Evolutionary conservation across 2,113 vertebrate genomes (phyloP).

Genomic region (Pristiophorus japonicus): DNA sequence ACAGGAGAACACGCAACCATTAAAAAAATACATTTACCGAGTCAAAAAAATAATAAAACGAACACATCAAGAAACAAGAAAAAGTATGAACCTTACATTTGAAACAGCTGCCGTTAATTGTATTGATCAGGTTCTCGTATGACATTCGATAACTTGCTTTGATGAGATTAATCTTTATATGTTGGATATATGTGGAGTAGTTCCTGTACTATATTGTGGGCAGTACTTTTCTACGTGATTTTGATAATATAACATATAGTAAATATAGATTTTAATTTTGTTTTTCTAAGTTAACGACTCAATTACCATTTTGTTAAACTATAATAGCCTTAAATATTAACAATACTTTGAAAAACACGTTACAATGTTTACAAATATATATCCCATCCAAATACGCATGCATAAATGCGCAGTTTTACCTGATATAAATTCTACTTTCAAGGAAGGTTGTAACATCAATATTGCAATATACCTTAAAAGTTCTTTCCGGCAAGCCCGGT

Average conservation of each 20-base stretch:
- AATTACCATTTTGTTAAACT: background rate
- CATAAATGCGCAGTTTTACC: background rate
- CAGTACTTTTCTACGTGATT: background rate
- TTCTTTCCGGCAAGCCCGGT: too few relatives aligned
- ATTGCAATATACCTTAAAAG: background rate
- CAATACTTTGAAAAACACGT: background rate
- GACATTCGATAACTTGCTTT: background rate
- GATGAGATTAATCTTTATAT: background rate
- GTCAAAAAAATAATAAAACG: too few relatives aligned
- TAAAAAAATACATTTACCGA: background rate
- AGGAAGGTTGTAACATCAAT: background rate
- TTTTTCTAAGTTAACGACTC: background rate
- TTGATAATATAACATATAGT: background rate
- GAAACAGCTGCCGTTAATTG: background rate
- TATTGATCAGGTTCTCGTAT: background rate
- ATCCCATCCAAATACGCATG: background rate
- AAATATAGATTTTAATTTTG: background rate
- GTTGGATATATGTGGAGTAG: background rate
- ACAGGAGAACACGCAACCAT: background rate
- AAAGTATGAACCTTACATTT: background rate
- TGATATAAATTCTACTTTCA: background rate
- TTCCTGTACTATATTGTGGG: background rate
- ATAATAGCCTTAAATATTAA: background rate
- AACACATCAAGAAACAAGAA: background rate
- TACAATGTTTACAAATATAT: background rate